These are phyloP conservation scores for Uria lomvia DNA, from an alignment of 2,113 vertebrate genomes.

Conservation along the genomic window DNA sequence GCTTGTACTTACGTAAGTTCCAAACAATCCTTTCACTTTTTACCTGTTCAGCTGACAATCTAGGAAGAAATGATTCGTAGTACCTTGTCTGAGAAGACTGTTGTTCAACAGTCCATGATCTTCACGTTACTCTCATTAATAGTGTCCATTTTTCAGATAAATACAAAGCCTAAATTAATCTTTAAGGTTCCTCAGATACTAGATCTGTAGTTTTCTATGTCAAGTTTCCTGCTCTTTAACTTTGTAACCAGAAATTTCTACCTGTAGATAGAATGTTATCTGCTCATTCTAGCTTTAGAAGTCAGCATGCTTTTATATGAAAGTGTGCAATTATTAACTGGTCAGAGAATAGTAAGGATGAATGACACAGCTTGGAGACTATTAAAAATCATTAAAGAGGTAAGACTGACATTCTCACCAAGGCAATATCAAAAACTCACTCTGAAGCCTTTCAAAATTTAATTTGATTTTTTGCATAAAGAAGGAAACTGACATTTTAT, in stretches of 20 bases:
- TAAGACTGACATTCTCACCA: background rate
- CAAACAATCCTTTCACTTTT: background rate
- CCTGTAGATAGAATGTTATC: background rate
- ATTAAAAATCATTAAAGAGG: background rate
- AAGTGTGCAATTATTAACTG: background rate
- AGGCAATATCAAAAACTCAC: background rate
- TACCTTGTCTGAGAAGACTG: background rate
- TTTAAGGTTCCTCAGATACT: background rate
- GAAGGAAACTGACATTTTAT: background rate
- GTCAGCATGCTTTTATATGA: background rate
- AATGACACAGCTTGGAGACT: background rate
- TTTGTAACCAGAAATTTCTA: background rate
- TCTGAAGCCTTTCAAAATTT: background rate
- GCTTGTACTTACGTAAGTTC: background rate
- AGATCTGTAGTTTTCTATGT: background rate
- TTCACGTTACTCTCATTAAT: background rate
- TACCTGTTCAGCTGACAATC: background rate
- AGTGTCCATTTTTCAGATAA: background rate
- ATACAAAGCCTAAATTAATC: background rate
- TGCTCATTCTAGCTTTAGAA: background rate
- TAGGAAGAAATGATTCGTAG: background rate
- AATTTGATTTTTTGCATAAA: background rate
- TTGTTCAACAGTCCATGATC: background rate
- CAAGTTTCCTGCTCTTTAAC: background rate
- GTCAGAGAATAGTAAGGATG: background rate